These are phyloP conservation scores for Malurus elegans DNA, from an alignment of 2,113 vertebrate genomes.

Conservation along the genomic window DNA sequence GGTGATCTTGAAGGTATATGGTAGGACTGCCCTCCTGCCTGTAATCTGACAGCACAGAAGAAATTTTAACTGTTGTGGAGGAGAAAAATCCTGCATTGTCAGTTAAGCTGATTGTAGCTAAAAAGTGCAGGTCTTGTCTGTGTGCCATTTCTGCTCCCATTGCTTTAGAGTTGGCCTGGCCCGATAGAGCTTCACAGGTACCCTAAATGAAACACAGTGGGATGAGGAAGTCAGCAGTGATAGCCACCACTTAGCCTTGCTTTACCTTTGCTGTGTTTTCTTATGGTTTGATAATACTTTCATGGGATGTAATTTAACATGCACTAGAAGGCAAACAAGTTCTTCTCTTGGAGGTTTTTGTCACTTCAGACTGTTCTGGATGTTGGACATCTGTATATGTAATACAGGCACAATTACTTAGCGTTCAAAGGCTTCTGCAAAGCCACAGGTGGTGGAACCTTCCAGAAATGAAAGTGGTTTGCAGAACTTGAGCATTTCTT, in stretches of 20 bases:
- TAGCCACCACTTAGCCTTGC: background rate
- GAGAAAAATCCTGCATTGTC: background rate
- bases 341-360: background rate
- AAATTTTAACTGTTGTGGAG: background rate
- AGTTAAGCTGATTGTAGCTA: background rate
- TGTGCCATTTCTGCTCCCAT: background rate
- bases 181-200: background rate
- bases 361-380: background rate
- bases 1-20: background rate
- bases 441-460: background rate
- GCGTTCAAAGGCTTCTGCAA: background rate
- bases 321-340: background rate
- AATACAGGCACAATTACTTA: background rate
- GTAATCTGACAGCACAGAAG: background rate
- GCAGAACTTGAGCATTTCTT: background rate
- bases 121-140: background rate
- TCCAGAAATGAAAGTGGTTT: background rate
- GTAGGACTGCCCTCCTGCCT: background rate
- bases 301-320: background rate
- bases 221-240: background rate
- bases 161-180: background rate
- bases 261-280: background rate
- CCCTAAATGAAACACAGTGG: background rate
- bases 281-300: background rate
- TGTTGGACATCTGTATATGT: background rate